Base-by-base conservation (phyloP, 2,797 vertebrate genomes). In the Peromyscus attwateri region DNA sequence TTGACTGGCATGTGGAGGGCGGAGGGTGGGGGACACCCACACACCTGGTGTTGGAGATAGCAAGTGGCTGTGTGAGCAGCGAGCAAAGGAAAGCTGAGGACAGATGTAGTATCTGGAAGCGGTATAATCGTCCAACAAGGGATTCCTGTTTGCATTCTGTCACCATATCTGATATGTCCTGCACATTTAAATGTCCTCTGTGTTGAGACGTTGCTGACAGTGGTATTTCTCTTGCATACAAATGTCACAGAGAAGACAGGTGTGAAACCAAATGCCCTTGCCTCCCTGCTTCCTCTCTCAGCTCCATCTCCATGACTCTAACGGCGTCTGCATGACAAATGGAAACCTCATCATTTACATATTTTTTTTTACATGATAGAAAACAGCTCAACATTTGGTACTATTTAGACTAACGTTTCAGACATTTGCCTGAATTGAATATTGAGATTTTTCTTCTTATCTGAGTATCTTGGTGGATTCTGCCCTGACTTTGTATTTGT, bases 321-420 rank as follows among this genome's bases (percentile, higher is more conserved):
- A 92, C 9, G 6, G 60, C 34, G 62, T 76, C 95, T 97, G 57
- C 52, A 64, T n/a, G 60, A 89, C 46, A 79, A 81, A 89, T 64
- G 60, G 68, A 96, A 94, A 82, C 31, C 14, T 89, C 49, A 43
- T 76, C 60, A 90, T 85, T 94, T 62, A 83, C 12, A 62, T 40
- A 43, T 46, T 77, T 70, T 68, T 82, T 81, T 37, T 14, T 87
- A 90, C 52, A 10, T 57, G 73, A 89, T n/a, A 81, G 66, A 95
- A 97, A 95, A 91, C 71, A 92, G 93, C 34, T 75, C 92, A 81
- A 31, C 83, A 81, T 83, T 95, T 95, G 52, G 40, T 77, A 83
- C 90, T 90, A 93, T 89, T 97, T 95, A 92, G 73, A 91, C 79
- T 89, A 89, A 83, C 8, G 29, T 82, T 96, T 96, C 87, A 95